A percentile compares a stretch with the other conserved stretches of the same genome.
Conservation (phyloP, 2,888 invertebrate genomes). For the Platycheirus albimanus region DNA sequence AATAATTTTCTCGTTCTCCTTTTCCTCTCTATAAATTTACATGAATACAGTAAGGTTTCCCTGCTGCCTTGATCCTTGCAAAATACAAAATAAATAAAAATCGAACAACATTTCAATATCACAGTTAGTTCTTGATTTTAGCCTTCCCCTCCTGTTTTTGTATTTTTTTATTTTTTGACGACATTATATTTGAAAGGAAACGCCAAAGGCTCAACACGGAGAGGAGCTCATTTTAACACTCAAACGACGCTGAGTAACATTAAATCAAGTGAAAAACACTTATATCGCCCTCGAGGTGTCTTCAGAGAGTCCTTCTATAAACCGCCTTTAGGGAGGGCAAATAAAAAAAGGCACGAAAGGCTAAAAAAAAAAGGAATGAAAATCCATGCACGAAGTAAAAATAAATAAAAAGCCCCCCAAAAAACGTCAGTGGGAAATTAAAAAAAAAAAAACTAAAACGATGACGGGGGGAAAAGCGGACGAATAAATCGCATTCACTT, state of each 20-base stretch:
- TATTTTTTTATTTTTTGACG: slow-evolving; percentile 1
- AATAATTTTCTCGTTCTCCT: slow-evolving; percentile 43
- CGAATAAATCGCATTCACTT: slow-evolving; percentile 69
- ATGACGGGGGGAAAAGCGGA: slow-evolving; percentile 15
- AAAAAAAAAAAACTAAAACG: slow-evolving; percentile 23
- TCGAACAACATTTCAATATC: slow-evolving; percentile 60
- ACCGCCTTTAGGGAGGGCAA: neutral
- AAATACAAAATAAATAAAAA: neutral
- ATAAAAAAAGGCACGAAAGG: slow-evolving; percentile 1
- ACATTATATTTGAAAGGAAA: no score
- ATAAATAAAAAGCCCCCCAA: slow-evolving; percentile 1
- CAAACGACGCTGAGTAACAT: slow-evolving; percentile 46
- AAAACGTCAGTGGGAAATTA: slow-evolving; percentile 17
- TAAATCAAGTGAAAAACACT: slow-evolving; percentile 69
- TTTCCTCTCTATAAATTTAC: slow-evolving; percentile 21
- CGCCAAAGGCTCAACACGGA: neutral
- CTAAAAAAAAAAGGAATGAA: slow-evolving; percentile 38
- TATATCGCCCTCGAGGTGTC: slow-evolving; percentile 59
- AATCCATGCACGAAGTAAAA: slow-evolving; percentile 29
- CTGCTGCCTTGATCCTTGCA: no score
- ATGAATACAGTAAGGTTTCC: slow-evolving; percentile 18
- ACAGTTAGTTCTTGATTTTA: slow-evolving; percentile 44
- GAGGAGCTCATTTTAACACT: slow-evolving; percentile 10
- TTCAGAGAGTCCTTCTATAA: slow-evolving; percentile 38
- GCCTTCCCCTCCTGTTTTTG: slow-evolving; percentile 11